Conservation (phyloP, 2,113 vertebrate species). For the Mastomys natalensis region DNA sequence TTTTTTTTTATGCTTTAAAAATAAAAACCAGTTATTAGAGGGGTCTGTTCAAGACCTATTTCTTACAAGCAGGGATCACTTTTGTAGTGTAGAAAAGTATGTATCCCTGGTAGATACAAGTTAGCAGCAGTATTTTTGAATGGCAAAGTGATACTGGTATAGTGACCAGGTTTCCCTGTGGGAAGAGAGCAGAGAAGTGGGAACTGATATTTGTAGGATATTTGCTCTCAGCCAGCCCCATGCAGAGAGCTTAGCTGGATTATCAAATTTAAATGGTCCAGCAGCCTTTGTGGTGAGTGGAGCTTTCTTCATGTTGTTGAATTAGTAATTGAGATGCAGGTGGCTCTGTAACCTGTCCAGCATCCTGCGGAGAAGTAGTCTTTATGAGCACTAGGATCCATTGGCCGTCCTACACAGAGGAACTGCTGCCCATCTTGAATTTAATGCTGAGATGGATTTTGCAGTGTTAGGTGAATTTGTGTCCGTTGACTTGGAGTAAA, state of each 20-base stretch:
- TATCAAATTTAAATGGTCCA: not conserved
- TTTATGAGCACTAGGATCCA: not conserved
- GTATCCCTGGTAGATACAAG: not conserved
- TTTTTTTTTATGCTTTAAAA: not conserved
- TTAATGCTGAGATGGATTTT: not conserved
- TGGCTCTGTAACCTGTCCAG: not conserved
- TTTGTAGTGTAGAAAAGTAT: slow-evolving; percentile 6
- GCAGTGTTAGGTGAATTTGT: not conserved
- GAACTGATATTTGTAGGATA: not conserved
- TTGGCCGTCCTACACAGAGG: not conserved
- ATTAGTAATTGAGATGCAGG: not conserved
- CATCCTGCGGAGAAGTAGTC: not conserved
- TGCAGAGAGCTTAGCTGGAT: not conserved
- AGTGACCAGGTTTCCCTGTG: not conserved
- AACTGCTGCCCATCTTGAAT: not conserved
- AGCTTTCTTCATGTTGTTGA: not conserved
- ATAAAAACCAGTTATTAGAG: not conserved
- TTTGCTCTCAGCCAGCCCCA: not conserved
- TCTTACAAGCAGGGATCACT: slow-evolving; percentile 1
- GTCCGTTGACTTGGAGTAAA: not conserved
- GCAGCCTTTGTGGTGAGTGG: not conserved
- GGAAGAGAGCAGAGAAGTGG: not conserved
- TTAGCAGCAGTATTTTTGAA: slow-evolving; percentile 4
- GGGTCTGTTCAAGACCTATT: not conserved
- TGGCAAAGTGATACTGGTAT: not conserved